Percentiles rank a stretch among this genome's conserved stretches.
phyloP scores from a whole-genome alignment of 1,140 invertebrate species.

The Hormaphis cornu region DNA sequence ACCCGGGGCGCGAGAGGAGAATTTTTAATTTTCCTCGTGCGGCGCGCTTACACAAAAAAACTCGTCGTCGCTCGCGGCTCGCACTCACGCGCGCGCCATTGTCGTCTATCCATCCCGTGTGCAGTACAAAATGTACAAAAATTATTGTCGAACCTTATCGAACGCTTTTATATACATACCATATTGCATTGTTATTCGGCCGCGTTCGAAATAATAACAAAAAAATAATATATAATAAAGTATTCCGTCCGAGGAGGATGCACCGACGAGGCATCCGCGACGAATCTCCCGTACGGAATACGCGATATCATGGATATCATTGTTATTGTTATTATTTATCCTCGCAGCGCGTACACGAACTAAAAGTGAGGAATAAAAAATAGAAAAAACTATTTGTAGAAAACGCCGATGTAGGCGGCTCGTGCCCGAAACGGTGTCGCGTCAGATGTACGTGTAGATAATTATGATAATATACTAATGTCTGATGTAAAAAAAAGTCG shows the following conservation, averaged over 20 bases:
- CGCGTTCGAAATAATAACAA: slow-evolving; percentile 9
- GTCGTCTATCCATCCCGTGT: background rate
- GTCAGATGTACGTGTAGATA: too few species aligned
- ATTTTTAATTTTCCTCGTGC: slow-evolving; percentile 18
- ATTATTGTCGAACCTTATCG: too few species aligned
- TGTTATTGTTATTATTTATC: background rate
- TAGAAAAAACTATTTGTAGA: too few species aligned
- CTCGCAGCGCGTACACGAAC: background rate
- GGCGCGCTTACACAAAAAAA: background rate
- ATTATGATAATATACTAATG: too few species aligned
- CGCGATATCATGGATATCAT: too few species aligned
- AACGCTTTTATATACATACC: too few species aligned
- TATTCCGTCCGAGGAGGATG: background rate
- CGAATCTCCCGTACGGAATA: background rate
- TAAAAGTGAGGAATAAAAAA: too few species aligned
- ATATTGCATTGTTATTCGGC: too few species aligned
- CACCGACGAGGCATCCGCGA: background rate
- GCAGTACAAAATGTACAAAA: too few species aligned
- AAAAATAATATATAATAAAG: background rate
- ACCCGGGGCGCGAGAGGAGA: background rate
- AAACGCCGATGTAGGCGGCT: too few species aligned
- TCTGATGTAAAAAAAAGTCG: too few species aligned
- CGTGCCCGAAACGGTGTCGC: too few species aligned
- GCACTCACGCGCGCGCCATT: background rate
- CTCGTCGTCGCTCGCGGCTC: background rate